These are phyloP conservation scores for Ditula angustiorana DNA, from an alignment of 2,888 invertebrate species.

Conservation along the genomic window DNA sequence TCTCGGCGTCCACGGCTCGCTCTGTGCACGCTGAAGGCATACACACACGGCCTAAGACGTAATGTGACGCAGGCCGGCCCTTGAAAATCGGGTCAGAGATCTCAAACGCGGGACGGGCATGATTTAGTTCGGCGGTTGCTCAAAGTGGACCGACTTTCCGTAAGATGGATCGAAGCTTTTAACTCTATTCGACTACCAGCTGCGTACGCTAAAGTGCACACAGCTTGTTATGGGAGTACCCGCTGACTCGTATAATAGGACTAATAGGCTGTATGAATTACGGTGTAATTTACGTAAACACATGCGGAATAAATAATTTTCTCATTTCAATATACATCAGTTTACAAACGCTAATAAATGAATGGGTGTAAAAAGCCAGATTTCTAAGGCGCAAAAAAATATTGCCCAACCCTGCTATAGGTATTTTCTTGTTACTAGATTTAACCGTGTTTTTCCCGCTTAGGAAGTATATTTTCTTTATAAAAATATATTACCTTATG, in stretches of 20 bases:
- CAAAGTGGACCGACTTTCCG: conserved; percentile 73
- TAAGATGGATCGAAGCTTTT: conserved; percentile 81
- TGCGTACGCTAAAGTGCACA: conserved; percentile 63
- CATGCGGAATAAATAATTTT: neutral
- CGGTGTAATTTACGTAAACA: conserved; percentile 38
- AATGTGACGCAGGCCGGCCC: conserved; percentile 58
- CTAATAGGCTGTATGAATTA: conserved; percentile 62
- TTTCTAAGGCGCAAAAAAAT: no score
- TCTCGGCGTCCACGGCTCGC: conserved; percentile 27
- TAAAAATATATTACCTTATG: no score
- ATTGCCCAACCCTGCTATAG: no score
- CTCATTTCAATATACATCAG: neutral
- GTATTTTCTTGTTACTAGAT: no score
- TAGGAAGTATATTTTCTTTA: no score
- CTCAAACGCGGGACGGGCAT: conserved; percentile 61
- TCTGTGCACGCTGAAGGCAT: conserved; percentile 13
- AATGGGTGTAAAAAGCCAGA: no score
- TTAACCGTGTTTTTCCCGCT: no score
- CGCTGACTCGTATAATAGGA: conserved; percentile 49
- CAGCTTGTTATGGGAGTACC: conserved; percentile 63
- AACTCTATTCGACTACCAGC: conserved; percentile 73
- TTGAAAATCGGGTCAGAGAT: conserved; percentile 72
- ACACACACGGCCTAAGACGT: conserved; percentile 45
- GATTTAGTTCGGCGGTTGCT: conserved; percentile 75
- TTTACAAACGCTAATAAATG: neutral